Conservation (phyloP, 2,888 invertebrate genomes). For the Hetaerina titia region DNA sequence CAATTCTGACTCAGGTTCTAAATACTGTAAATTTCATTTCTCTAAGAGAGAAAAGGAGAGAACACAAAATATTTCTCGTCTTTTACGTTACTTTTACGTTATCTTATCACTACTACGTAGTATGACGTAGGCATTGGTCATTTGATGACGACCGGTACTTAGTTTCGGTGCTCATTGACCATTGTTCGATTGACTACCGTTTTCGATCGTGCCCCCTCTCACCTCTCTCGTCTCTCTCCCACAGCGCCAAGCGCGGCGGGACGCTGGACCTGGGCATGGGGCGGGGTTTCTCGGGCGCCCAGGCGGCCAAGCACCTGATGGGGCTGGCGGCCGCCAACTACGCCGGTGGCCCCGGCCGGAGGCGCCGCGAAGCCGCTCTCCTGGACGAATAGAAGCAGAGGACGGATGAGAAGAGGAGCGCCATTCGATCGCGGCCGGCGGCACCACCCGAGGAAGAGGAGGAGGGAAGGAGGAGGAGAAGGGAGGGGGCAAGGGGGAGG, state of each 20-base stretch:
- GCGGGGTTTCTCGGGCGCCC: conserved; percentile 93
- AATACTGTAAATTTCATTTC: too few relatives aligned
- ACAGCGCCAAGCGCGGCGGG: conserved; percentile 88
- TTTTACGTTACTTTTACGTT: too few relatives aligned
- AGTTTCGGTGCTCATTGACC: too few relatives aligned
- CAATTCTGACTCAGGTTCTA: too few relatives aligned
- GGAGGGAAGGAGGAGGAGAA: neutral
- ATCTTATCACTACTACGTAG: too few relatives aligned
- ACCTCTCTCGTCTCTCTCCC: conserved; percentile 70
- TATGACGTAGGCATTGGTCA: too few relatives aligned
- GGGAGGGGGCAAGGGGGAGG: neutral
- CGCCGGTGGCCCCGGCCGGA: conserved; percentile 92
- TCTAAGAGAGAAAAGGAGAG: too few relatives aligned
- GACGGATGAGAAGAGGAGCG: neutral
- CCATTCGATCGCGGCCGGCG: conserved; percentile 82
- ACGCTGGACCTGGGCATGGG: conserved; percentile 89
- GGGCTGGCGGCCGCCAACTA: conserved; percentile 93
- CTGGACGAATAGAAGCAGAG: conserved; percentile 30
- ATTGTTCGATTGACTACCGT: too few relatives aligned
- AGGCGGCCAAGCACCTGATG: conserved; percentile 95
- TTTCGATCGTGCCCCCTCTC: too few relatives aligned
- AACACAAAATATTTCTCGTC: too few relatives aligned
- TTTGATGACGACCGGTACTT: too few relatives aligned
- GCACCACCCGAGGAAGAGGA: neutral
- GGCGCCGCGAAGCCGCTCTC: conserved; percentile 81